These are phyloP conservation scores for Stegodyphus mimosarum DNA, from an alignment of 1,140 invertebrate genomes.

Conservation along the genomic window DNA sequence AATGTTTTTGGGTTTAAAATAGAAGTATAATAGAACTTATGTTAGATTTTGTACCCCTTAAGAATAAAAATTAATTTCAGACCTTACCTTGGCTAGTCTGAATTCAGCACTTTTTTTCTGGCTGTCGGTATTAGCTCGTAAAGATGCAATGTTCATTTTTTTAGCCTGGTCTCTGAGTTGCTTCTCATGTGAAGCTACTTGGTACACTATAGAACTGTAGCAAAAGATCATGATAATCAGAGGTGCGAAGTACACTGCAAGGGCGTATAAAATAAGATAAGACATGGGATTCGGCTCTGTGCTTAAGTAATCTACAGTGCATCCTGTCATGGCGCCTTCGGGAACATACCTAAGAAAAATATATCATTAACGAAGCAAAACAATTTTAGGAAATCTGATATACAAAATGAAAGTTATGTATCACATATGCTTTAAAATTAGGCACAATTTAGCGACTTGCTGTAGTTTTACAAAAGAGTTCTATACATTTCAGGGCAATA, in stretches of 20 bases:
- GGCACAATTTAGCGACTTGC: too few species aligned
- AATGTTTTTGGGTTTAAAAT: too few species aligned
- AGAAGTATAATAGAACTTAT: too few species aligned
- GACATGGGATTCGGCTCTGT: conserved; percentile 73
- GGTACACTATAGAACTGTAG: conserved; percentile 83
- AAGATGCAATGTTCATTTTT: conserved; percentile 85
- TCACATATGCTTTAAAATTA: too few species aligned
- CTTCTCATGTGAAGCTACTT: conserved; percentile 84
- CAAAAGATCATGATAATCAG: conserved; percentile 80
- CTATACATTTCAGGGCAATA: too few species aligned
- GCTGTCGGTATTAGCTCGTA: conserved; percentile 76
- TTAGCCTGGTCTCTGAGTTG: conserved; percentile 86
- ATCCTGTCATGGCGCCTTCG: conserved; percentile 86
- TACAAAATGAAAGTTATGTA: too few species aligned
- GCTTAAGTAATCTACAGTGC: conserved; percentile 84
- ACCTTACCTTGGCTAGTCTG: conserved; percentile 78
- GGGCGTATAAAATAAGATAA: conserved; percentile 77
- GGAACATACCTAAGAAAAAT: conserved; percentile 77
- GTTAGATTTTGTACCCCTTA: too few species aligned
- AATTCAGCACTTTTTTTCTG: conserved; percentile 77
- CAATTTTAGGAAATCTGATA: too few species aligned
- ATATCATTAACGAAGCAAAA: background rate
- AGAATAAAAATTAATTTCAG: too few species aligned
- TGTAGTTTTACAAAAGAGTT: too few species aligned
- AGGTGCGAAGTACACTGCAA: conserved; percentile 79